Conservation (phyloP, 2,113 vertebrate species). For the Epinephelus fuscoguttatus region DNA sequence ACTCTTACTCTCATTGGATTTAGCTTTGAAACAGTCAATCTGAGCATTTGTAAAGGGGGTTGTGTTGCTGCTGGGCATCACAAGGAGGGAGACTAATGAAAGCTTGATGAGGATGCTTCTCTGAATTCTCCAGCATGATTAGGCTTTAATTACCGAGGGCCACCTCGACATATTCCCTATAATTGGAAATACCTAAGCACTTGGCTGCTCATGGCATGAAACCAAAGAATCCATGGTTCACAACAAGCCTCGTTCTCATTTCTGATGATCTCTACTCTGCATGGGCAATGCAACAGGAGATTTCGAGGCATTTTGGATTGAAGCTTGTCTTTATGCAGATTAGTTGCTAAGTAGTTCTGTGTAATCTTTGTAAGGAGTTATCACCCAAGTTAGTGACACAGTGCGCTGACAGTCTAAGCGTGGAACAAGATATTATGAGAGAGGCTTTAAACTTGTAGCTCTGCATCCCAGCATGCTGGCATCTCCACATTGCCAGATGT, state of each 20-base stretch:
- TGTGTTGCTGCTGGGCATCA: constrained; percentile 60
- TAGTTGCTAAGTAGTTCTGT: constrained; percentile 20
- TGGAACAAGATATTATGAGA: constrained; percentile 42
- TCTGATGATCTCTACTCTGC: constrained; percentile 3
- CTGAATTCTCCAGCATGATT: constrained; percentile 81
- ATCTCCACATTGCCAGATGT: constrained; percentile 73
- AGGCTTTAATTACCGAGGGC: constrained; percentile 83
- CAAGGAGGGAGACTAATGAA: constrained; percentile 76
- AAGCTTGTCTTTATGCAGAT: constrained; percentile 32
- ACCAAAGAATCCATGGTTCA: constrained; percentile 59
- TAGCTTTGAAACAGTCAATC: constrained; percentile 10
- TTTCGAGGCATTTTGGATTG: background rate
- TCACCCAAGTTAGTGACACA: constrained; percentile 22
- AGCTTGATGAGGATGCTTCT: constrained; percentile 78
- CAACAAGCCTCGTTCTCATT: background rate
- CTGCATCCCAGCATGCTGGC: constrained; percentile 58
- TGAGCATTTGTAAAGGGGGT: constrained; percentile 30
- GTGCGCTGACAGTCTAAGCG: constrained; percentile 31
- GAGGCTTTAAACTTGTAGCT: constrained; percentile 66
- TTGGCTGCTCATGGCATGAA: constrained; percentile 53
- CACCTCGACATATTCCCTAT: constrained; percentile 80
- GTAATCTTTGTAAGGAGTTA: constrained; percentile 24
- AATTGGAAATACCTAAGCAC: constrained; percentile 83
- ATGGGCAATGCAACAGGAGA: constrained; percentile 6
- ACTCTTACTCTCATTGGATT: background rate